Conservation (phyloP, 2,113 vertebrate genomes). For the Cyanoderma ruficeps region DNA sequence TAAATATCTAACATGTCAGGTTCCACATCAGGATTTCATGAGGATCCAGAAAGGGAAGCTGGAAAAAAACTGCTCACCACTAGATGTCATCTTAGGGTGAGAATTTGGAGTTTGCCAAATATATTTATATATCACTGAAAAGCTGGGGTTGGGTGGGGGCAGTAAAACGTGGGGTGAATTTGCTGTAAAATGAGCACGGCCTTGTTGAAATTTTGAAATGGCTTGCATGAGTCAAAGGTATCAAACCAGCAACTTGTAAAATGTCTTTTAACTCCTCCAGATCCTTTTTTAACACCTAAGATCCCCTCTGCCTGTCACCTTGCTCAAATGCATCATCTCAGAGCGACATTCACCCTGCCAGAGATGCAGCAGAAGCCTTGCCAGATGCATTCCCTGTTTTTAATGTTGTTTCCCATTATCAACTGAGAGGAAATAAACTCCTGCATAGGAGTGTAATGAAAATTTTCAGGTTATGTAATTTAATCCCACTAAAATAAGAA, state of each 20-base stretch:
- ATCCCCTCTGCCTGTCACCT: neutral
- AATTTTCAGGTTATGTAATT: neutral
- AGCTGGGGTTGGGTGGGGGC: neutral
- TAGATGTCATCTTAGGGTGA: slow-evolving; percentile 21
- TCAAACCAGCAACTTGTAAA: neutral
- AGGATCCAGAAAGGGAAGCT: neutral
- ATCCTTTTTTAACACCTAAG: neutral
- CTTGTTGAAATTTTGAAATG: neutral
- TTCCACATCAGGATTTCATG: neutral
- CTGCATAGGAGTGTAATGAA: neutral
- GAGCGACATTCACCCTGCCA: neutral
- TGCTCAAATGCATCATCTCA: neutral
- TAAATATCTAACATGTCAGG: neutral
- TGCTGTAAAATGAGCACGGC: neutral
- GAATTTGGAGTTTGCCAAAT: neutral
- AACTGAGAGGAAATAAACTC: neutral
- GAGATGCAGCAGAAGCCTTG: neutral
- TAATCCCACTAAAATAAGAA: neutral
- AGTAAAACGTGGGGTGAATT: neutral
- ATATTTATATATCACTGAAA: neutral
- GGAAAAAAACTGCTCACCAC: neutral
- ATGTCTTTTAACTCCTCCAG: neutral
- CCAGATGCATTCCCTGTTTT: neutral
- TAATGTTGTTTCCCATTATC: neutral
- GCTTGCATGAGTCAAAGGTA: neutral